Base-by-base conservation (phyloP, 2,113 vertebrate genomes). In the Callocephalon fimbriatum region DNA sequence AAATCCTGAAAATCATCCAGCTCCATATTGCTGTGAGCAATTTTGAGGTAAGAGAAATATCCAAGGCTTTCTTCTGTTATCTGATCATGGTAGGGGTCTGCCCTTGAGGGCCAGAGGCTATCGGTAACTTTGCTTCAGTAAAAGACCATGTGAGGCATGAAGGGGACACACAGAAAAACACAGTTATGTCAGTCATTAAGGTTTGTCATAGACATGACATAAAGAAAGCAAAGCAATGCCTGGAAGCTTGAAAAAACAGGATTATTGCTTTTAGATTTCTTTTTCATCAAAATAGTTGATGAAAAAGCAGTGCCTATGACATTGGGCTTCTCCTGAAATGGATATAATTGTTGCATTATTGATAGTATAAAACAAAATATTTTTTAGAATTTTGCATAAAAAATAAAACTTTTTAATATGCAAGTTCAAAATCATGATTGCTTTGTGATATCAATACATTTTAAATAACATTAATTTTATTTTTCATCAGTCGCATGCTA, bases 401-500 rank as follows among this genome's bases (percentile, higher is more conserved):
- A 35, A 35, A 35, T 23, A n/a, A 58, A 58, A 15, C 56, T 21
- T 58, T 35, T 90, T 90, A 61, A 90, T 84, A 31, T 67, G 27
- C 54, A 87, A 86, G 35, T 90, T 78, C 83, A 92, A 95, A 96
- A 81, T 81, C 38, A 89, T 16, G n/a, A 81, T 75, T 90, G 5
- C 62, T 97, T 53, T 95, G 27, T 63, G 76, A 66, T 88, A 94
- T 45, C 48, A 40, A 93, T 71, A 59, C 40, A 42, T 90, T 97
- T 95, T 95, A 95, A 95, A 96, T 92, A 95, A 59, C 48, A 63
- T 31, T 83, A 75, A 79, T 95, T 94, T 94, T 67, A 92, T 85
- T 93, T 73, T 89, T 47, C 61, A 62, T 87, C 72, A 88, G 50
- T 10, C 40, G 13, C 22, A 72, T 84, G 65, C 65, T 95, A 86